These are phyloP conservation scores for Epistrophe grossulariae DNA, from an alignment of 2,888 invertebrate genomes.

Conservation along the genomic window DNA sequence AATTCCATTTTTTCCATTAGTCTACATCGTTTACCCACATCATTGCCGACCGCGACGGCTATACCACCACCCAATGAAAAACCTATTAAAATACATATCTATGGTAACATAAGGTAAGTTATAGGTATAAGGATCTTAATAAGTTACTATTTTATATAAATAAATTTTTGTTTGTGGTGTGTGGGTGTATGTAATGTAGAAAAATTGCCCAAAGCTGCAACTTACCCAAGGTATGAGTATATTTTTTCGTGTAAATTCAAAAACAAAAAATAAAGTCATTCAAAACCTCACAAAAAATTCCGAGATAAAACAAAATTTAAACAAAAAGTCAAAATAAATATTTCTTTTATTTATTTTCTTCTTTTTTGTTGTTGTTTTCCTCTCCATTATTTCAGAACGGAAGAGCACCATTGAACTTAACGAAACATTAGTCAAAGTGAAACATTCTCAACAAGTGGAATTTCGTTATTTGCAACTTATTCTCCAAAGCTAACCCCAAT, in stretches of 20 bases:
- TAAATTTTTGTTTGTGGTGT: background rate
- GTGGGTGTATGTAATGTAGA: background rate
- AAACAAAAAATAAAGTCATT: conserved; percentile 68
- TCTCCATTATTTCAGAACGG: conserved; percentile 19
- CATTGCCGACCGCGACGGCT: background rate
- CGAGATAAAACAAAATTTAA: conserved; percentile 54
- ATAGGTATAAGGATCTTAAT: background rate
- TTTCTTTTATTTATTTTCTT: conserved; percentile 34
- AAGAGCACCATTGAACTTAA: conserved; percentile 73
- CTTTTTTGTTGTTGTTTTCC: too few relatives aligned
- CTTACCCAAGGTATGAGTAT: background rate
- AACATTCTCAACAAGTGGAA: conserved; percentile 74
- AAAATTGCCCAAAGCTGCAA: background rate
- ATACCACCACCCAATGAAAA: conserved; percentile 50
- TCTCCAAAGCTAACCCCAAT: background rate
- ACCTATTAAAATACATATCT: conserved; percentile 2
- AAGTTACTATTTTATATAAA: background rate
- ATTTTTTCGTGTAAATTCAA: conserved; percentile 65
- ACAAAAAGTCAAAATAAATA: conserved; percentile 43
- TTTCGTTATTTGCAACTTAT: conserved; percentile 57
- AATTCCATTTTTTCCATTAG: conserved; percentile 40
- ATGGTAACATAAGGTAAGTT: background rate
- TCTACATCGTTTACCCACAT: background rate
- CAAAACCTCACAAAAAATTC: conserved; percentile 41
- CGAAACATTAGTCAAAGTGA: conserved; percentile 75